These are phyloP conservation scores for Sebastes fasciatus DNA, from an alignment of 2,113 vertebrate species.

Conservation along the genomic window DNA sequence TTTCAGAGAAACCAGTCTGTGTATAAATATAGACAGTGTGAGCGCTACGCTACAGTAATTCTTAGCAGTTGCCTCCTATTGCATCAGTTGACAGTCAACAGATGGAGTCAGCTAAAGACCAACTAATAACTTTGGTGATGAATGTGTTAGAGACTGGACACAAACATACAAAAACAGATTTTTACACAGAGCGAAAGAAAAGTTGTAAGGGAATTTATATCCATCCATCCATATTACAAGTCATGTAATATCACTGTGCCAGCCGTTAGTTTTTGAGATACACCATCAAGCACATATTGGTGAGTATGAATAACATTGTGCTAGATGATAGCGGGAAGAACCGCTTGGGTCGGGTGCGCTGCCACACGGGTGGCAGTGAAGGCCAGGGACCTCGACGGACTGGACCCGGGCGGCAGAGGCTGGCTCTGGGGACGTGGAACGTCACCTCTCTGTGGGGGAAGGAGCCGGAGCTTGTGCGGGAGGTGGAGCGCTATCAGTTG, in stretches of 20 bases:
- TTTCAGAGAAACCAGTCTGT: slow-evolving; percentile 22
- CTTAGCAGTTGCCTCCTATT: slow-evolving; percentile 66
- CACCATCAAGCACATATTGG: not conserved
- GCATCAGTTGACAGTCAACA: slow-evolving; percentile 74
- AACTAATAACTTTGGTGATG: slow-evolving; percentile 51
- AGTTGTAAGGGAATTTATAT: not conserved
- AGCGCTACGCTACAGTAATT: slow-evolving; percentile 41
- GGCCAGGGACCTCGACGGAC: too few species aligned
- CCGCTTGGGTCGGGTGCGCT: too few species aligned
- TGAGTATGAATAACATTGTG: not conserved
- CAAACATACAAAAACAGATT: slow-evolving; percentile 36
- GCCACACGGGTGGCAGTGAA: too few species aligned
- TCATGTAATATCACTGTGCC: not conserved
- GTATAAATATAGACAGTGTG: slow-evolving; percentile 49
- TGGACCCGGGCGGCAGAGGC: too few species aligned
- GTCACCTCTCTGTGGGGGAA: too few species aligned
- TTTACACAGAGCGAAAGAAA: slow-evolving; percentile 12
- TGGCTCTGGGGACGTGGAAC: too few species aligned
- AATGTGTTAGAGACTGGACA: slow-evolving; percentile 37
- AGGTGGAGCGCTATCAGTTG: too few species aligned
- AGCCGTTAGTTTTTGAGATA: not conserved
- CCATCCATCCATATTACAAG: not conserved
- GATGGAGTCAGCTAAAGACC: slow-evolving; percentile 64
- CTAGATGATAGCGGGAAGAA: not conserved
- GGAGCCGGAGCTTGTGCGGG: too few species aligned